Evolutionary conservation across 2,888 invertebrate species (phyloP).

Genomic region (Napeogenes inachia): DNA sequence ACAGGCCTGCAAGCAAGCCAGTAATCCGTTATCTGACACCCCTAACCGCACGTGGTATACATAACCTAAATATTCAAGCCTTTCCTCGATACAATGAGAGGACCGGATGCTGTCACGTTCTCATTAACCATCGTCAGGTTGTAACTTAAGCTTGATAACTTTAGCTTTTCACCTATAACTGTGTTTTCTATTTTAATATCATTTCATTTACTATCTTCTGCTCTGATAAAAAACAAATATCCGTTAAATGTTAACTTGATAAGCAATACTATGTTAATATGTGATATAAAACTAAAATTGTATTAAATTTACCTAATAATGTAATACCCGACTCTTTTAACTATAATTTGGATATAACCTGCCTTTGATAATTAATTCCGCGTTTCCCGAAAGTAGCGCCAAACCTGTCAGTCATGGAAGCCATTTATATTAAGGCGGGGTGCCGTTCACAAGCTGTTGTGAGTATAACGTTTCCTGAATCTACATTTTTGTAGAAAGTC

Average conservation of each 20-base stretch:
- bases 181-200: not conserved
- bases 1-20: constrained; percentile 13
- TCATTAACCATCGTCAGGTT: constrained; percentile 46
- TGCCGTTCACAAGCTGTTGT: constrained; percentile 43
- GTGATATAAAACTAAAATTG: too few relatives aligned
- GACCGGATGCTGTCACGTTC: constrained; percentile 59
- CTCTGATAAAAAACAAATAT: too few relatives aligned
- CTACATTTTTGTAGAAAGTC: constrained; percentile 11
- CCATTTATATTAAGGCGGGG: constrained; percentile 17
- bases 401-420: constrained; percentile 21
- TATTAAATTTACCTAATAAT: not conserved
- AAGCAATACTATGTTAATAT: not conserved
- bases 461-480: constrained; percentile 33
- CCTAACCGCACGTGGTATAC: constrained; percentile 32
- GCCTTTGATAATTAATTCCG: constrained; percentile 16
- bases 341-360: not conserved
- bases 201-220: too few relatives aligned
- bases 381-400: constrained; percentile 14
- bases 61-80: constrained; percentile 35
- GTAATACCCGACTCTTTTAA: constrained; percentile 1
- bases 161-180: constrained; percentile 1
- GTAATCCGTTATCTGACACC: constrained; percentile 23
- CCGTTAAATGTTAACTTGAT: too few relatives aligned
- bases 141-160: too few relatives aligned
- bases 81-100: constrained; percentile 36